Evolutionary conservation across 2,888 invertebrate species (phyloP).

Genomic region (Tenodera sinensis): DNA sequence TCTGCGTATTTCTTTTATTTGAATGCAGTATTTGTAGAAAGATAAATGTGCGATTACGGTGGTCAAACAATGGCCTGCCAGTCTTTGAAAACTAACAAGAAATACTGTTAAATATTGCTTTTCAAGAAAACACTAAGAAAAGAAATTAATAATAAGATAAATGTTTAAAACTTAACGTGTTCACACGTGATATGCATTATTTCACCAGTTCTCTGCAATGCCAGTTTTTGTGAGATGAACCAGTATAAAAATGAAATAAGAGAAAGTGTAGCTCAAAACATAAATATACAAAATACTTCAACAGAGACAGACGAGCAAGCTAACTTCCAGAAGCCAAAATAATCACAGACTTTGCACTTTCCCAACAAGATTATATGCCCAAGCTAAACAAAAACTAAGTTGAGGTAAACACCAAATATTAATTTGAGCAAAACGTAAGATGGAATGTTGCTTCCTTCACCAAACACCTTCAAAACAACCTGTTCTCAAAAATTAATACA

Average conservation of each 20-base stretch:
- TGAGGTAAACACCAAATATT: background rate
- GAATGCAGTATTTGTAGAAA: background rate
- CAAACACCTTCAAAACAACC: too few relatives aligned
- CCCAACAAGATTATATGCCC: background rate
- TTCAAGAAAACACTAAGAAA: constrained; percentile 8
- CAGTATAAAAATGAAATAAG: background rate
- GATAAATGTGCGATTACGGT: constrained; percentile 4
- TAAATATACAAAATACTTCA: background rate
- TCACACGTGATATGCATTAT: constrained; percentile 14
- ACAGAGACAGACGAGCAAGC: background rate
- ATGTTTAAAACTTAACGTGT: background rate
- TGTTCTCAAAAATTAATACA: background rate
- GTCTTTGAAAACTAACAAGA: constrained; percentile 3
- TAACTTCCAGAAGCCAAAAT: background rate
- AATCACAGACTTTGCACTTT: background rate
- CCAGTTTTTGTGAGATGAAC: background rate
- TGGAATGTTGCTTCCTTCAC: constrained; percentile 4
- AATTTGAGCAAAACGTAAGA: constrained; percentile 12
- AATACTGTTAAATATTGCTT: constrained; percentile 17
- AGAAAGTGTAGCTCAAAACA: background rate
- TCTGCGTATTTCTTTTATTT: background rate
- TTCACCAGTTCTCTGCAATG: background rate
- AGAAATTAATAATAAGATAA: background rate
- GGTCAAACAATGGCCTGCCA: constrained; percentile 13
- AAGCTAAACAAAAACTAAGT: background rate